A percentile compares a stretch with the other conserved stretches of the same genome.
Conservation (phyloP, 2,113 vertebrate species). For the Urocolius indicus region DNA sequence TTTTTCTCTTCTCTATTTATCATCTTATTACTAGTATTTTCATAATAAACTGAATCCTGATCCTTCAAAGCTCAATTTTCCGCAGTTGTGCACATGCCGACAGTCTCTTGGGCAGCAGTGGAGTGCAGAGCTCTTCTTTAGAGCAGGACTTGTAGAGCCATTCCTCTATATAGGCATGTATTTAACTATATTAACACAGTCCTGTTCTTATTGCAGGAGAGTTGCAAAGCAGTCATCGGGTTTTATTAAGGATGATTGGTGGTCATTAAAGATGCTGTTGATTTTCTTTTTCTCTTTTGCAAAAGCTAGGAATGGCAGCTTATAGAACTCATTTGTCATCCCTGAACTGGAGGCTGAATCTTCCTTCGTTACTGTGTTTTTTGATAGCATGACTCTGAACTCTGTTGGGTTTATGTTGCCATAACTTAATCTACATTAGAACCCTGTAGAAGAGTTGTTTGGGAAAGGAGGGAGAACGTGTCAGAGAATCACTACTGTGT, state of each 20-base stretch:
- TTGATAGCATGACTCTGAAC: neutral
- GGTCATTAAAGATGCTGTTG: neutral
- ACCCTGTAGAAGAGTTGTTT: neutral
- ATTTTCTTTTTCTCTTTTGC: neutral
- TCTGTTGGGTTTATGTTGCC: neutral
- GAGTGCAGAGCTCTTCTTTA: neutral
- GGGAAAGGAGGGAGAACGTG: neutral
- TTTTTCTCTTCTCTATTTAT: neutral
- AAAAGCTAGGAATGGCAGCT: neutral
- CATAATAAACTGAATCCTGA: neutral
- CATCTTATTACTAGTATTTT: neutral
- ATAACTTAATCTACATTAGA: neutral
- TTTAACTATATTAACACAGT: neutral
- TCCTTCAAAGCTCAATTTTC: neutral
- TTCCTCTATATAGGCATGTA: neutral
- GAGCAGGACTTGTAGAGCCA: neutral
- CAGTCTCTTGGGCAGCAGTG: neutral
- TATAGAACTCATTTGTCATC: neutral
- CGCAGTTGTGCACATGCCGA: neutral
- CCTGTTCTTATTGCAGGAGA: neutral
- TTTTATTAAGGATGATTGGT: neutral
- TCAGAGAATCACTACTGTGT: neutral
- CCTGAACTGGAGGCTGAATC: neutral
- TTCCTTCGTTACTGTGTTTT: neutral
- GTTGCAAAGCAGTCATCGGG: neutral